Evolutionary conservation across 1,140 invertebrate genomes (phyloP).

Genomic region (Tetramorium alpestre): DNA sequence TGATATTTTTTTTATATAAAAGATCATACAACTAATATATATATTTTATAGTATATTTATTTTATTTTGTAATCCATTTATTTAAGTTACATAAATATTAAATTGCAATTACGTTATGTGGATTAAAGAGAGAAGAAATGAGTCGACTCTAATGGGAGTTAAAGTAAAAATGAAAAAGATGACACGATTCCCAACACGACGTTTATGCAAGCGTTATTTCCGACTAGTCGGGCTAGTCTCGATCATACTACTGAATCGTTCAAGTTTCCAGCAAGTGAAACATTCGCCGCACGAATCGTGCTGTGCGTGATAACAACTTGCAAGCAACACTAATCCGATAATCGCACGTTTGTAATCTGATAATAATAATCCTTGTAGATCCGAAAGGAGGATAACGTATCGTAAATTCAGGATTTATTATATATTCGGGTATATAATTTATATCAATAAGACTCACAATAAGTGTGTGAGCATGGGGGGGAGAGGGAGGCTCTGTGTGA

Average conservation of each 20-base stretch:
- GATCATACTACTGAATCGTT: slow-evolving; percentile 20
- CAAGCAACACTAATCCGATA: neutral
- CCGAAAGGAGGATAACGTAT: neutral
- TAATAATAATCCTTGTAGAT: neutral
- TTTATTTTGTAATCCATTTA: neutral
- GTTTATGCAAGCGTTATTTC: neutral
- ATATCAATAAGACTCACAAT: neutral
- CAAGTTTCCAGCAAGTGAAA: slow-evolving; percentile 15
- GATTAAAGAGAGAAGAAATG: neutral
- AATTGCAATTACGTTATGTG: neutral
- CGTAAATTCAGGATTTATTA: neutral
- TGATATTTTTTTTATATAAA: neutral
- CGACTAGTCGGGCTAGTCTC: slow-evolving; percentile 5
- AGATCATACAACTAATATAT: neutral
- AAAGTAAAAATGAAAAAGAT: neutral
- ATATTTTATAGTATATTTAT: neutral
- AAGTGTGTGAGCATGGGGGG: no score
- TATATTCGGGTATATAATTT: neutral
- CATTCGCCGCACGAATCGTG: neutral
- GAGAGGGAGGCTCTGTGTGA: no score
- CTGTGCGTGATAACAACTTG: neutral
- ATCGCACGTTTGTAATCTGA: neutral
- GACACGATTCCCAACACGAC: neutral
- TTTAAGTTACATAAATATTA: neutral
- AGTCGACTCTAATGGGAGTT: neutral